Evolutionary conservation across 2,888 invertebrate genomes (phyloP).

Genomic region (Sphinx pinastri): DNA sequence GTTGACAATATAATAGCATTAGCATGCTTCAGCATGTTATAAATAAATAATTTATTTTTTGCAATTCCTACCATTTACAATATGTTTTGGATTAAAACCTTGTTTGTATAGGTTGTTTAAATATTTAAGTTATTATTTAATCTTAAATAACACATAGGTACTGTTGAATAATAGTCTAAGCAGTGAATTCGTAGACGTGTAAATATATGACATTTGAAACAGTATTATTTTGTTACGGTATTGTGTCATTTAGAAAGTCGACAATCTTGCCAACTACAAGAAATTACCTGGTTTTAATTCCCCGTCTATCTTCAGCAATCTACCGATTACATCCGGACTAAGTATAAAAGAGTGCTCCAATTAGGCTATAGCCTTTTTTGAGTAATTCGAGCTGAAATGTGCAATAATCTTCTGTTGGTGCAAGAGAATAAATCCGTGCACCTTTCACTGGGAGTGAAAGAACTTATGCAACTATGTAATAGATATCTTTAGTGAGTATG

Average conservation of each 20-base stretch:
- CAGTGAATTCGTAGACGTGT: not conserved
- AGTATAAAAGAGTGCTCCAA: slow-evolving; percentile 12
- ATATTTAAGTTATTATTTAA: not conserved
- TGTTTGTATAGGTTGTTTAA: not conserved
- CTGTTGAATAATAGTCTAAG: not conserved
- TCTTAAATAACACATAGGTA: not conserved
- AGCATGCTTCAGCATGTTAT: not conserved
- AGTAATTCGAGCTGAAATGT: slow-evolving; percentile 14
- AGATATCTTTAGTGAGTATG: no score
- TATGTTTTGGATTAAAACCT: not conserved
- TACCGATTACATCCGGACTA: slow-evolving; percentile 11
- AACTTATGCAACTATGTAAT: slow-evolving; percentile 20
- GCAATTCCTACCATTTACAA: not conserved
- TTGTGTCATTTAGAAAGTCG: slow-evolving; percentile 8
- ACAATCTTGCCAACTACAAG: slow-evolving; percentile 5
- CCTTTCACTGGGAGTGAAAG: slow-evolving; percentile 20
- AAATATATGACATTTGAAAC: not conserved
- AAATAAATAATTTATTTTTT: not conserved
- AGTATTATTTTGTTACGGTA: not conserved
- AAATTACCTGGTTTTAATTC: not conserved
- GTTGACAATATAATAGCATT: not conserved
- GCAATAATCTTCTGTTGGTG: slow-evolving; percentile 12
- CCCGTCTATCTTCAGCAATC: slow-evolving; percentile 4
- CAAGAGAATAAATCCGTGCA: slow-evolving; percentile 6
- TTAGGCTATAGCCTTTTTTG: not conserved